A percentile compares a stretch with the other conserved stretches of the same genome.
Conservation (phyloP, 2,888 invertebrate genomes). For the Drosophila rellima region DNA sequence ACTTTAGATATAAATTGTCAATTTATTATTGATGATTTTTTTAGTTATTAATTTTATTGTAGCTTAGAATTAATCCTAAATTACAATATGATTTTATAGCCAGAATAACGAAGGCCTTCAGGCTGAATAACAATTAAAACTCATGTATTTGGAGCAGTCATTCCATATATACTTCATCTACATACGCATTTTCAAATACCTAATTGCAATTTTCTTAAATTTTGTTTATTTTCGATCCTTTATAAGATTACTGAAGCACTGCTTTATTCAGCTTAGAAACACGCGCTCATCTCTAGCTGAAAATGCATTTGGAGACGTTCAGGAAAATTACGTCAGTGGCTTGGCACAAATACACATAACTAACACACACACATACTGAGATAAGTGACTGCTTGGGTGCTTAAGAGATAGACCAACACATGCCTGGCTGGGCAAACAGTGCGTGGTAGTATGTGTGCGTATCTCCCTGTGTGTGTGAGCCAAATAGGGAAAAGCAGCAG, state of each 20-base stretch:
- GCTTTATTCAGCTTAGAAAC: neutral
- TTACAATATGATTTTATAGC: too few species aligned
- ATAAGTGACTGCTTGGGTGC: slow-evolving; percentile 73
- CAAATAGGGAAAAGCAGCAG: slow-evolving; percentile 59
- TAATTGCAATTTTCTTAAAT: too few species aligned
- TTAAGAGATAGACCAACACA: slow-evolving; percentile 69
- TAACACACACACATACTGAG: slow-evolving; percentile 21
- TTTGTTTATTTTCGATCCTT: neutral
- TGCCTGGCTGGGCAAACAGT: slow-evolving; percentile 50
- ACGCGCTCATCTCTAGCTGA: slow-evolving; percentile 56
- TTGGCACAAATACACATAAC: slow-evolving; percentile 54
- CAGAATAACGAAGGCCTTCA: too few species aligned
- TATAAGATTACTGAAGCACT: neutral
- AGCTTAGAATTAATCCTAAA: too few species aligned
- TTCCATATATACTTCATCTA: too few species aligned
- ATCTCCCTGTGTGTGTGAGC: slow-evolving; percentile 35
- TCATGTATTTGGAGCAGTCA: too few species aligned
- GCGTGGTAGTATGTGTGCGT: slow-evolving; percentile 28
- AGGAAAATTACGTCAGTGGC: slow-evolving; percentile 78
- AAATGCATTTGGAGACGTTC: slow-evolving; percentile 74
- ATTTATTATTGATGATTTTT: too few species aligned
- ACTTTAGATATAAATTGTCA: too few species aligned
- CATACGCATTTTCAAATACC: too few species aligned
- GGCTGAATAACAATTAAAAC: too few species aligned
- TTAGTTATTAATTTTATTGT: too few species aligned